Percentiles rank a stretch among this genome's conserved stretches.
phyloP scores from a whole-genome alignment of 1,140 invertebrate genomes.

The Mercenaria mercenaria region DNA sequence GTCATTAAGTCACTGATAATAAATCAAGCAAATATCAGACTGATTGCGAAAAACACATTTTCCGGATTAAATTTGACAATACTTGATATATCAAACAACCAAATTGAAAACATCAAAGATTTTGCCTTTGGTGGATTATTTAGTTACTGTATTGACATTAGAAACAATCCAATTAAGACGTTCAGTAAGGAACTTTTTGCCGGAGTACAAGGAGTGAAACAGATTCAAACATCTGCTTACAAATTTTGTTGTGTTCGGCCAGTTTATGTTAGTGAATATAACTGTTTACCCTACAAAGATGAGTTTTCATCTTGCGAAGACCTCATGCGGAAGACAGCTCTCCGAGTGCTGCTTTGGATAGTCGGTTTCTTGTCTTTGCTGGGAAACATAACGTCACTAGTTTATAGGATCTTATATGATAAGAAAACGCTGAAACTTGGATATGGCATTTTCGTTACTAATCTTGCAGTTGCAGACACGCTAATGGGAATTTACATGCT shows the following conservation, averaged over 20 bases:
- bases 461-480: conserved; percentile 78
- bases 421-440: conserved; percentile 54
- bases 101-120: too few species aligned
- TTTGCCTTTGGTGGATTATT: neutral
- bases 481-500: conserved; percentile 82
- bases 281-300: conserved; percentile 66
- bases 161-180: conserved; percentile 46
- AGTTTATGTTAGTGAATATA: conserved; percentile 52
- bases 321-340: conserved; percentile 62
- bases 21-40: too few species aligned
- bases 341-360: conserved; percentile 74
- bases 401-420: conserved; percentile 59
- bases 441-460: conserved; percentile 75
- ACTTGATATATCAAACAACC: too few species aligned
- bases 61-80: too few species aligned
- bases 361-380: conserved; percentile 66
- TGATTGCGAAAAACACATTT: too few species aligned
- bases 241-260: conserved; percentile 73
- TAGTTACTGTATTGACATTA: conserved; percentile 53
- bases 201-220: conserved; percentile 42
- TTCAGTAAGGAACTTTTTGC: conserved; percentile 66
- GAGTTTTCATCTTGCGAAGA: conserved; percentile 76
- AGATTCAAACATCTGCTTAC: conserved; percentile 65
- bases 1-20: too few species aligned
- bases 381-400: conserved; percentile 69